Base-by-base conservation (phyloP, 2,797 vertebrate genomes). In the Pipistrellus pipistrellus region DNA sequence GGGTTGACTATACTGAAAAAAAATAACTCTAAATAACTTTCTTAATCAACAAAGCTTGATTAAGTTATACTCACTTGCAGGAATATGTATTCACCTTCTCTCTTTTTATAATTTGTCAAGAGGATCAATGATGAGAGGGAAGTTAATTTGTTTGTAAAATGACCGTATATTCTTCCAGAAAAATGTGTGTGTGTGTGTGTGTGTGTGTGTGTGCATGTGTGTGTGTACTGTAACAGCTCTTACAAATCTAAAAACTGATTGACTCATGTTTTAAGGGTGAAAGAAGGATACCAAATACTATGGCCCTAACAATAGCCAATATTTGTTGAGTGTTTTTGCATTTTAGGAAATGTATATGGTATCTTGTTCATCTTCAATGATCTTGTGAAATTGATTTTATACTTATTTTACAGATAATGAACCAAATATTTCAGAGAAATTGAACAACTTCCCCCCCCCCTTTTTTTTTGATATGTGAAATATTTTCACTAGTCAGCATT, bases 371-470 rank as follows among this genome's bases (percentile, higher is more conserved):
- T 86, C 75, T 78, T 85, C 27, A 82, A 32, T 55, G 53, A 87
- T 53, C 59, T 85, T 25, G 17, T 46, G 32, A 91, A 32, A 25
- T 44, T 32, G 44, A 55, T 81, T 91, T 91, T 84, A 59, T 90
- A 30, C 57, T 85, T 20, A 27, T 88, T 88, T 90, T 85, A 75
- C 25, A 87, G 66, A 64, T 73, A 88, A 76, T 69, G 41, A 85
- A 87, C 57, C 21, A 41, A 68, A 12, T 18, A 64, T 11, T 27
- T 35, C 51, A 84, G 87, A 62, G n/a, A 95, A 82, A 17, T n/a
- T 82, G 32, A 82, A 32, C 9, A 55, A n/a, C 35, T 71, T 76
- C 4, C 46, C 69, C 14, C 2, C 11, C 35, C 35, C 35, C 35
- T 35, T 66, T 77, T 69, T 51, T 25, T 9, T 72, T 38, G 53